Evolutionary conservation across 1,140 invertebrate species (phyloP), one percentile per base, ranked within the genome.

Genomic region (Sweltsa coloradensis): DNA sequence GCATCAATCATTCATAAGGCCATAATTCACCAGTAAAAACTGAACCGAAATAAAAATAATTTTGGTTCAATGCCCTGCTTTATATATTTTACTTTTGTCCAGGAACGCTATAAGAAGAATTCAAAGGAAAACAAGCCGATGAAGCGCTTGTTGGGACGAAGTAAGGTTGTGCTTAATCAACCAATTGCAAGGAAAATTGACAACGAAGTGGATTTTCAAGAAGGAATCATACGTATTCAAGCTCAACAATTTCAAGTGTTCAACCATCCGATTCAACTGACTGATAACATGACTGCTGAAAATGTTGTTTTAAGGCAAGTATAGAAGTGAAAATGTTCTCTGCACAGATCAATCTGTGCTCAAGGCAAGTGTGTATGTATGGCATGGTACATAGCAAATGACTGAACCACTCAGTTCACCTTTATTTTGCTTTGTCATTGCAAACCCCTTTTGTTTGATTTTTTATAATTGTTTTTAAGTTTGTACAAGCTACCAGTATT

Each of bases 261-360:
- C 34, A 63, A 65, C 40, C 58, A 65, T 5, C 62, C 69, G 3
- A 56, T 75, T 3, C 61, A 64, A 26, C 58, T 75, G 19, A 59
- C 61, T 37, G 57, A 61, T 16, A 53, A 55, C 0, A 70, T 63
- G 22, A 71, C 70, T 9, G 72, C 70, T 11, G 67, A 64, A 4
- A 67, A 73, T 49, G 61, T 75, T 41, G 64, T 74, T 3, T 57
- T 69, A 23, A 70, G 64, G 66, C 73, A 55, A 55, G 48, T n/a
- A 23, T n/a, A n/a, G n/a, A n/a, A n/a, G n/a, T n/a, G n/a, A n/a
- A n/a, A n/a, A n/a, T n/a, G n/a, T n/a, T n/a, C n/a, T n/a, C n/a
- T n/a, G n/a, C n/a, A n/a, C n/a, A n/a, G n/a, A n/a, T n/a, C n/a
- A n/a, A n/a, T n/a, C n/a, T n/a, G n/a, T n/a, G n/a, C n/a, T n/a